Conservation (phyloP, 2,888 invertebrate genomes). For the Tribolium freemani region DNA sequence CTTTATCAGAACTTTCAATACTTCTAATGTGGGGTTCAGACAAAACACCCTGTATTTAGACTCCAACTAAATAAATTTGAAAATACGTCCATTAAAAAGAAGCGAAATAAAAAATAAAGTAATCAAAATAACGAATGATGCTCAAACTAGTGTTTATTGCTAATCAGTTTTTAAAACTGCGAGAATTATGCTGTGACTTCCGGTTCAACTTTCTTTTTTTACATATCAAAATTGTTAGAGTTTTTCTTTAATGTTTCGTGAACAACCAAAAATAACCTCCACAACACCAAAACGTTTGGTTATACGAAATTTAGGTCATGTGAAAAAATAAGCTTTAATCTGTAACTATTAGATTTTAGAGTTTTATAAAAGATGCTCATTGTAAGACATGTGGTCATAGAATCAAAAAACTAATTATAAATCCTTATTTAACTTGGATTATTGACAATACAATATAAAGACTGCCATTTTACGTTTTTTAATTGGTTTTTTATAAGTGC, state of each 20-base stretch:
- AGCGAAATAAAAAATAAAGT: too few species aligned
- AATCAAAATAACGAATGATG: too few species aligned
- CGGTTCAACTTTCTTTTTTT: conserved; percentile 42
- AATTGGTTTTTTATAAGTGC: conserved; percentile 37
- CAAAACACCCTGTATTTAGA: too few species aligned
- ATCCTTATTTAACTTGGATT: conserved; percentile 51
- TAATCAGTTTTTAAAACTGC: neutral
- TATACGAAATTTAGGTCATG: conserved; percentile 50
- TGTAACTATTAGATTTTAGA: conserved; percentile 56
- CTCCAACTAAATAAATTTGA: too few species aligned
- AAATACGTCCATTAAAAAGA: too few species aligned
- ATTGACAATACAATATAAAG: conserved; percentile 63
- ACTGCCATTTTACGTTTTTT: conserved; percentile 55
- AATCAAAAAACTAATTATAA: conserved; percentile 47
- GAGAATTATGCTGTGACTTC: conserved; percentile 33
- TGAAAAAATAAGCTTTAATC: conserved; percentile 59
- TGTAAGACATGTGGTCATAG: conserved; percentile 45
- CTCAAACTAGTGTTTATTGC: too few species aligned
- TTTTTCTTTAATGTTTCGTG: conserved; percentile 49
- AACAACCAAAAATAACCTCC: conserved; percentile 56
- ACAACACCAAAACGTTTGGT: conserved; percentile 54
- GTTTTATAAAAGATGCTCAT: conserved; percentile 61
- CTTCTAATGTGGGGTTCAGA: too few species aligned
- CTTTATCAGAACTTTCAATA: too few species aligned
- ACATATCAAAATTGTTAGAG: conserved; percentile 56